A percentile compares a stretch with the other conserved stretches of the same genome.
These are phyloP conservation scores for Arremon brunneinucha DNA, from an alignment of 2,797 vertebrate genomes.

Conservation along the genomic window DNA sequence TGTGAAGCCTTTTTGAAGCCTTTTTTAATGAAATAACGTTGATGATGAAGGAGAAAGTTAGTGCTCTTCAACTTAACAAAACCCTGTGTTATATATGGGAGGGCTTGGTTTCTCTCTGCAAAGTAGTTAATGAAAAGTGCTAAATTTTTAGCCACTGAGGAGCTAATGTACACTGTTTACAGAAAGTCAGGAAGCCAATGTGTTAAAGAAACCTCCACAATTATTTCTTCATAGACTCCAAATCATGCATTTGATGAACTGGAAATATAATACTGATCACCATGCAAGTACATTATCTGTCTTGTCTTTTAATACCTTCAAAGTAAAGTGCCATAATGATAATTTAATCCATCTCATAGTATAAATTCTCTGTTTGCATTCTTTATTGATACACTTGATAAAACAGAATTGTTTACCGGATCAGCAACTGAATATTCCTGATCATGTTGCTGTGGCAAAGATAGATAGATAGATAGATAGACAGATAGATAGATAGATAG, in stretches of 20 bases:
- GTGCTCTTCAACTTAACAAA: neutral
- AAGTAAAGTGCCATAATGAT: neutral
- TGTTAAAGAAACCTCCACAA: neutral
- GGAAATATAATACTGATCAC: neutral
- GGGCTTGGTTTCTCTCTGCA: neutral
- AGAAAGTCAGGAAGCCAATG: neutral
- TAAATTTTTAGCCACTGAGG: neutral
- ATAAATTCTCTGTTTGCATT: neutral
- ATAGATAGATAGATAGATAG: neutral
- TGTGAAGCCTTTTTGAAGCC: neutral
- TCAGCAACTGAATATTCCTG: neutral
- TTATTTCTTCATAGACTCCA: neutral
- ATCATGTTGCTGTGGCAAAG: neutral
- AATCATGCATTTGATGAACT: neutral
- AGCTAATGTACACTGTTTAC: neutral
- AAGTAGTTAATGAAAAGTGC: neutral
- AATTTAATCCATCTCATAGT: neutral
- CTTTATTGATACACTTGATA: neutral
- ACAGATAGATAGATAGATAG: too few relatives aligned
- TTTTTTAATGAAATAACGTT: neutral
- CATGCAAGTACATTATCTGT: neutral
- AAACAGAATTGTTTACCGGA: neutral
- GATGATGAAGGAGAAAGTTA: neutral
- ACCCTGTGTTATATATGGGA: accelerated
- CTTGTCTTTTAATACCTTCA: neutral